Evolutionary conservation across 2,888 invertebrate species (phyloP), one percentile per base, ranked within the genome.

Genomic region (Parnassius glacialis): DNA sequence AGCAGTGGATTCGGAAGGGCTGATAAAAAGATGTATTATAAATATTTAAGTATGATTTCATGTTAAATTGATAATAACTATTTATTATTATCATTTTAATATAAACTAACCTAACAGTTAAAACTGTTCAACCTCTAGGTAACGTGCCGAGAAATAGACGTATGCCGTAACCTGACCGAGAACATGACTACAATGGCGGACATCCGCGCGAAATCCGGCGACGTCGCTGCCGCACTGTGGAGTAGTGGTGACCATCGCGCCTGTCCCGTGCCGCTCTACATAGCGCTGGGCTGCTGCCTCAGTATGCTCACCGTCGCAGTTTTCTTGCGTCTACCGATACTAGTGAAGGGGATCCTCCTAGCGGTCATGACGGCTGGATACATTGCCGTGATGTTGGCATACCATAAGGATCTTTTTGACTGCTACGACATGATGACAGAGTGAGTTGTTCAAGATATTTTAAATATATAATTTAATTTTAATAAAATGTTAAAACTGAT

Each of bases 241-340:
- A 85, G 88, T 47, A 84, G 83, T 20, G 86, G 87, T 54, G 94
- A 95, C 66, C 97, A 97, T 79, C 92, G 96, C 57, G 94, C 95
- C 16, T 97, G 97, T 74, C 96, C 96, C 0, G 88, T 97, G 61
- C 98, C 98, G 0, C 95, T 97, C 64, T 98, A 98, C 84, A 95
- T 97, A 51, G 95, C 96, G 7, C 87, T 97, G 12, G 96, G 96
- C 11, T 97, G 97, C 73, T 94, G 97, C 59, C 92, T 98, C 69
- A 96, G 96, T 59, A 96, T 96, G 87, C 92, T 98, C 63, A 94
- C 96, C 0, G 96, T 97, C 42, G 96, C 97, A 0, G 94, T 97
- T 64, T 98, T 97, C 85, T 92, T 97, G 57, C 92, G 94, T 66
- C 92, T 98, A 58, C 97, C 97, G 10, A 96, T 97, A 69, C 85